Percentiles rank a stretch among this genome's conserved stretches.
Conservation (phyloP, 2,113 vertebrate species). For the Hemiscyllium ocellatum region DNA sequence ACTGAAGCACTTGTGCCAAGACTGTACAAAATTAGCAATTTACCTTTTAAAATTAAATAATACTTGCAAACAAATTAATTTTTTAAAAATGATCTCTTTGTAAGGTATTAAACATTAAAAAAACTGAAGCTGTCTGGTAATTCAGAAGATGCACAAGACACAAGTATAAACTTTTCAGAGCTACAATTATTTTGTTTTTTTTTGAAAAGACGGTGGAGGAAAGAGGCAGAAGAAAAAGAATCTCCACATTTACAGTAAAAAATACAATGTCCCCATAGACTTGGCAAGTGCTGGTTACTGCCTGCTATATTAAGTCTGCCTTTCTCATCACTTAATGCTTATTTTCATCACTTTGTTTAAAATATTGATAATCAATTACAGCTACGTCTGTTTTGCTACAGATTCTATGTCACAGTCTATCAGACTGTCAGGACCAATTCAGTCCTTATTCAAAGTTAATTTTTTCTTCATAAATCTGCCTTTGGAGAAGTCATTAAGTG, state of each 20-base stretch:
- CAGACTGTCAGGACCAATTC: slow-evolving; percentile 97
- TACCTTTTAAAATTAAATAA: background rate
- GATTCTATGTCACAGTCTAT: slow-evolving; percentile 96
- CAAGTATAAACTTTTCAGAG: slow-evolving; percentile 46
- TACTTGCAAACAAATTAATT: background rate
- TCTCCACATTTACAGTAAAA: slow-evolving; percentile 44
- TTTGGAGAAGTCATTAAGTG: slow-evolving; percentile 97
- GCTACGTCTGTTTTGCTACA: slow-evolving; percentile 97
- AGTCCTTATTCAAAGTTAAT: slow-evolving; percentile 91
- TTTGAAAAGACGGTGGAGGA: slow-evolving; percentile 45
- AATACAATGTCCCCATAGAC: slow-evolving; percentile 54
- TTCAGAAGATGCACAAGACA: background rate
- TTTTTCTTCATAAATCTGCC: slow-evolving; percentile 88
- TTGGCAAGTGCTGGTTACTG: slow-evolving; percentile 53
- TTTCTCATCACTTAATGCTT: slow-evolving; percentile 96
- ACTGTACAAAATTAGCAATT: background rate
- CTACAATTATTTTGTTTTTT: slow-evolving; percentile 40
- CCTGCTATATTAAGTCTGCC: slow-evolving; percentile 74
- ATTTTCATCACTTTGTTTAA: slow-evolving; percentile 99
- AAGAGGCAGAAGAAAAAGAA: slow-evolving; percentile 49
- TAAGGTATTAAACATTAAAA: background rate
- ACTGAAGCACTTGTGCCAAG: background rate
- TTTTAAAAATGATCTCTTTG: background rate
- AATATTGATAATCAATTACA: slow-evolving; percentile 99
- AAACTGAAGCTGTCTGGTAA: background rate